A percentile compares a stretch with the other conserved stretches of the same genome.
Conservation (phyloP, 92 coral and sea anemone species). For the Siderastrea siderea region DNA sequence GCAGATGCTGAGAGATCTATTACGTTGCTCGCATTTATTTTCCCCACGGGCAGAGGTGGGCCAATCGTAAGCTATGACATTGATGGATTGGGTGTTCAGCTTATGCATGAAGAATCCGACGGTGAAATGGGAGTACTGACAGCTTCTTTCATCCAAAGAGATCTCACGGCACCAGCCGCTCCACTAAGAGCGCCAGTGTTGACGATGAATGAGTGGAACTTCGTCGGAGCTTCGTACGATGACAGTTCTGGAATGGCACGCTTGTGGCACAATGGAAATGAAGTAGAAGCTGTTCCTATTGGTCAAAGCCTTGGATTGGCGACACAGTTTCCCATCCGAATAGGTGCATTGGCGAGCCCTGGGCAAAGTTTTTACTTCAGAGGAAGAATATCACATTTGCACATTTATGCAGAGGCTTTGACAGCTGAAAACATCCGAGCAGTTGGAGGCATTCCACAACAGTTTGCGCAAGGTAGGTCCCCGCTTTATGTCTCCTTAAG, state of each 20-base stretch:
- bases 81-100: conserved; percentile 32
- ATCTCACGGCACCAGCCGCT: neutral
- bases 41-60: conserved; percentile 53
- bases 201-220: conserved; percentile 38
- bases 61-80: conserved; percentile 36
- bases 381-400: conserved; percentile 72
- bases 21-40: conserved; percentile 73
- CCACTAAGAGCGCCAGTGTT: neutral
- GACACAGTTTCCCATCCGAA: conserved; percentile 34
- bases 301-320: conserved; percentile 12
- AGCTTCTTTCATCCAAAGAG: conserved; percentile 34
- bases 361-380: conserved; percentile 20
- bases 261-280: conserved; percentile 58
- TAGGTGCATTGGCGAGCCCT: conserved; percentile 28
- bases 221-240: conserved; percentile 48
- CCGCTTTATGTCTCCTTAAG: no score
- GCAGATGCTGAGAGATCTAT: conserved; percentile 69
- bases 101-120: neutral
- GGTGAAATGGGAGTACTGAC: conserved; percentile 2
- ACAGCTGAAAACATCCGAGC: conserved; percentile 31
- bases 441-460: conserved; percentile 24
- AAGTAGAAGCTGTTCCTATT: conserved; percentile 1
- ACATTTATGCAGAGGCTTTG: conserved; percentile 55
- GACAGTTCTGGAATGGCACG: conserved; percentile 26
- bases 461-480: neutral